A percentile compares a stretch with the other conserved stretches of the same genome.
Evolutionary conservation across 2,888 invertebrate species (phyloP).

Genomic region (Julus scandinavius): DNA sequence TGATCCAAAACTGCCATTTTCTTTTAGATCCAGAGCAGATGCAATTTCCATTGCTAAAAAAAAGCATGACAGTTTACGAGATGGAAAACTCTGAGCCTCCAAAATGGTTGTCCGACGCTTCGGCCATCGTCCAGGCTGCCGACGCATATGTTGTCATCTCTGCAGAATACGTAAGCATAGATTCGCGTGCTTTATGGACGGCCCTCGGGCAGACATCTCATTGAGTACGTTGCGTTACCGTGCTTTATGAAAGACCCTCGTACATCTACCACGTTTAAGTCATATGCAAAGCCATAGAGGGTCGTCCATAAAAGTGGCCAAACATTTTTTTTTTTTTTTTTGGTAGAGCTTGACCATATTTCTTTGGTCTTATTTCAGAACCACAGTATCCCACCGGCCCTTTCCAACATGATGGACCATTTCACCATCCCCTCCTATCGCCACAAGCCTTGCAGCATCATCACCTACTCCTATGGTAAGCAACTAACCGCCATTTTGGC

Average conservation of each 20-base stretch:
- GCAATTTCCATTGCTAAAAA: conserved; percentile 63
- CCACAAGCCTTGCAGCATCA: conserved; percentile 64
- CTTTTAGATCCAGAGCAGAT: conserved; percentile 65
- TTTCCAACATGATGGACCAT: conserved; percentile 67
- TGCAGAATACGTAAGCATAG: conserved; percentile 62
- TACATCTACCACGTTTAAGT: too few relatives aligned
- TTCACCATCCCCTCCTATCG: conserved; percentile 66
- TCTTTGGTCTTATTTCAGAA: conserved; percentile 60
- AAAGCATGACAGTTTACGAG: conserved; percentile 63
- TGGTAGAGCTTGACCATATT: too few relatives aligned
- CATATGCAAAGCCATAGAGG: too few relatives aligned
- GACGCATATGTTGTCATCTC: conserved; percentile 67
- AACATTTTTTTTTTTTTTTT: too few relatives aligned
- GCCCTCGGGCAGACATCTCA: too few relatives aligned
- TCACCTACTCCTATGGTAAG: conserved; percentile 64
- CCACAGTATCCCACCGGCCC: conserved; percentile 67
- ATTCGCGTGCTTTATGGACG: too few relatives aligned
- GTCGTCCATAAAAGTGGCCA: too few relatives aligned
- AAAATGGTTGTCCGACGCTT: conserved; percentile 62
- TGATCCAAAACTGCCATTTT: background rate
- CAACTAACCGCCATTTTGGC: too few relatives aligned
- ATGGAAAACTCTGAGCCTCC: conserved; percentile 61
- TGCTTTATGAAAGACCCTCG: too few relatives aligned
- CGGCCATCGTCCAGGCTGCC: conserved; percentile 63
- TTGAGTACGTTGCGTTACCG: too few relatives aligned